Conservation (phyloP, 2,113 vertebrate species). For the Prionailurus bengalensis region DNA sequence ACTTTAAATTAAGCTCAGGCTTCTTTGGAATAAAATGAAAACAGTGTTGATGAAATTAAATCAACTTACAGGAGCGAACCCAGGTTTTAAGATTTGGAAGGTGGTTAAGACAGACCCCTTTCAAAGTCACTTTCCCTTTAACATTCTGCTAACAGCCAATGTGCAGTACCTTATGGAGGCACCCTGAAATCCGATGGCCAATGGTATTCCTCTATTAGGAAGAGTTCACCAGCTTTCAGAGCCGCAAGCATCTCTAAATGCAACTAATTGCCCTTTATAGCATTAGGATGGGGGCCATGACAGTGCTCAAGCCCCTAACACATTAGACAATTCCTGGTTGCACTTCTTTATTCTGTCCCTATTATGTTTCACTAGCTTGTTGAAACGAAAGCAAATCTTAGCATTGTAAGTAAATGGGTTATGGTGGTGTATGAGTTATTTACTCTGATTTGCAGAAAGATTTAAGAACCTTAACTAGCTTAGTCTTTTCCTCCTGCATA, state of each 20-base stretch:
- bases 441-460: neutral
- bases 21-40: slow-evolving; percentile 29
- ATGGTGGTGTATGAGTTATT: neutral
- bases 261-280: neutral
- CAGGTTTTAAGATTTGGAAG: slow-evolving; percentile 35
- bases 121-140: neutral
- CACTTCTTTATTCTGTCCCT: neutral
- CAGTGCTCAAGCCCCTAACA: neutral
- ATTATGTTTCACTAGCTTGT: neutral
- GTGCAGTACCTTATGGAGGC: neutral
- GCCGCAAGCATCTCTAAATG: neutral
- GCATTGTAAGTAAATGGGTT: neutral
- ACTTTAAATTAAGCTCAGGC: neutral
- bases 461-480: neutral
- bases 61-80: neutral
- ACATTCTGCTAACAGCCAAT: neutral
- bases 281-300: neutral
- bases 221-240: neutral
- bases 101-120: neutral
- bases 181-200: neutral
- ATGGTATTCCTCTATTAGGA: neutral
- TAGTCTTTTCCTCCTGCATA: neutral
- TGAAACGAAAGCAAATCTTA: neutral
- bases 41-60: neutral
- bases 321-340: neutral